phyloP scores from a whole-genome alignment of 2,113 vertebrate genomes.

The Mus pahari region DNA sequence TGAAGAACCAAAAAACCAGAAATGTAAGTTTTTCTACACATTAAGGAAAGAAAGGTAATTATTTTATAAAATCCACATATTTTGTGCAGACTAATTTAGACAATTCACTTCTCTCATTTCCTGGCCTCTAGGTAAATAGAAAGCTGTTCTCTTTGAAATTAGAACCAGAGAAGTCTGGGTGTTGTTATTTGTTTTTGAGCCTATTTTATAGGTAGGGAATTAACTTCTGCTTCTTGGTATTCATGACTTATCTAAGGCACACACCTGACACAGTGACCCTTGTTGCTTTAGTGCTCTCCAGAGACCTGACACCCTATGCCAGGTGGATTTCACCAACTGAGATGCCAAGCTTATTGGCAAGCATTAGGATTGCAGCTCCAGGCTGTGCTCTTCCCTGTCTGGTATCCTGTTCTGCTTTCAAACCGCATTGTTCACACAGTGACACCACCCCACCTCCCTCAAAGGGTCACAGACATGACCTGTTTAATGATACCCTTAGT shows the following conservation, averaged over 20 bases:
- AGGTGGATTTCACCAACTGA: not conserved
- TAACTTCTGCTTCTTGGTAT: not conserved
- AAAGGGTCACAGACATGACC: not conserved
- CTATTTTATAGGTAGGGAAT: not conserved
- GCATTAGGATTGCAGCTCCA: not conserved
- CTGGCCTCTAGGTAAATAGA: constrained; percentile 16
- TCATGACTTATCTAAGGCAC: not conserved
- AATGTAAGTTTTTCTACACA: not conserved
- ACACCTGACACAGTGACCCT: not conserved
- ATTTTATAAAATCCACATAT: not conserved
- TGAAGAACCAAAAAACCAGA: not conserved
- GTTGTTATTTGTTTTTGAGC: not conserved
- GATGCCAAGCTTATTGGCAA: not conserved
- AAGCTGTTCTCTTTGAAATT: not conserved
- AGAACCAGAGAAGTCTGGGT: not conserved
- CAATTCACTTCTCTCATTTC: constrained; percentile 18
- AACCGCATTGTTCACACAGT: not conserved
- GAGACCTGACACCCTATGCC: not conserved
- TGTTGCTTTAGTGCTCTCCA: not conserved
- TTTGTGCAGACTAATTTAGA: not conserved
- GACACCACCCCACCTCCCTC: not conserved
- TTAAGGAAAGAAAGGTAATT: not conserved
- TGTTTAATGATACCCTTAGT: not conserved
- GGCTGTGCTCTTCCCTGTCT: not conserved
- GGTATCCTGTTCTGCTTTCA: not conserved